Evolutionary conservation across 2,888 invertebrate species (phyloP).

Genomic region (Eupithecia subumbrata): DNA sequence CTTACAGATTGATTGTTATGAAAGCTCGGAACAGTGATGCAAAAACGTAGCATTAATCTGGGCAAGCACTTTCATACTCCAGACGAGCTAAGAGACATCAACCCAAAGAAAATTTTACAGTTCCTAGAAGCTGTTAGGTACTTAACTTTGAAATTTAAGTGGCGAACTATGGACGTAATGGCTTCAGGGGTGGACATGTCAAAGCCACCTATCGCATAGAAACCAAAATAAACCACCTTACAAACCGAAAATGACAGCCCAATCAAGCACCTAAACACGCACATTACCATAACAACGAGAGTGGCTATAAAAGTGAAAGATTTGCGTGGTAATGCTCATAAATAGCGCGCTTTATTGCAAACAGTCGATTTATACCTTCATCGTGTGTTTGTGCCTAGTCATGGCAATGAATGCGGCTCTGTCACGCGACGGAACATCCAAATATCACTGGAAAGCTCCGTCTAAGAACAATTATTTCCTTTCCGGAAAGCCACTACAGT

Average conservation of each 20-base stretch:
- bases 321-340: conserved; percentile 23
- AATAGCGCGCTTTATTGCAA: conserved; percentile 17
- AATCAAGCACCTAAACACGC: conserved; percentile 6
- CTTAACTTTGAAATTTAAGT: no score
- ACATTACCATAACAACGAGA: conserved; percentile 1
- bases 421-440: conserved; percentile 18
- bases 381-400: conserved; percentile 1
- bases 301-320: conserved; percentile 17
- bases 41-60: no score
- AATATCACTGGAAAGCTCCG: background rate
- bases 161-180: no score
- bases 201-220: background rate
- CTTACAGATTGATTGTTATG: no score
- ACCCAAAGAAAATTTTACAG: no score
- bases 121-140: no score
- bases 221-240: background rate
- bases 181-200: no score
- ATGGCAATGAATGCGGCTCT: conserved; percentile 8
- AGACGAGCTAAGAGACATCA: no score
- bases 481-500: background rate
- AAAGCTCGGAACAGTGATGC: background rate
- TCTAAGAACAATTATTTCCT: background rate
- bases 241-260: background rate
- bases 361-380: conserved; percentile 21
- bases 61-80: no score